Evolutionary conservation across 2,797 vertebrate genomes (phyloP), one percentile per base, ranked within the genome.

Genomic region (Distichodus sexfasciatus): DNA sequence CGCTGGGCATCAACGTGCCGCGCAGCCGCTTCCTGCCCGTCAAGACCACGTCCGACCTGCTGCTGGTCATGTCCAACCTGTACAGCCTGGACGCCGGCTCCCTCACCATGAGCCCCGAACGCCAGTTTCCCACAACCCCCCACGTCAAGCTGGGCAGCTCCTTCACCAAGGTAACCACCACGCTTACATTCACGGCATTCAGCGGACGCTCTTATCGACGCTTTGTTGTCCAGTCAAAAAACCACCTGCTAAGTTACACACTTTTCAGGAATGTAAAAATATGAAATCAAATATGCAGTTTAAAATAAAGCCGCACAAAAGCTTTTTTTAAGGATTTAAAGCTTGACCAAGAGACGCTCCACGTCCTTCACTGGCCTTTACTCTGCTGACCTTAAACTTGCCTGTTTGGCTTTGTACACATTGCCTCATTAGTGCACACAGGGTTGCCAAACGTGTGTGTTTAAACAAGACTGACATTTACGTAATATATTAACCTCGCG

Each of bases 61-160:
- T 95, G 76, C 90, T 95, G 4, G 94, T 95, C 80, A 94, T 94
- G 94, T 95, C 94, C 0, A 95, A 95, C 72, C 71, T 95, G 70
- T 95, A 95, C 43, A 94, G 92, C 84, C 91, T 94, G 82, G 90
- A 93, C 0, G 94, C 91, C 0, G 94, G 94, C 0, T 94, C 94
- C 40, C 63, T 95, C 66, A 94, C 91, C 0, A 94, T 95, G 93
- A 95, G 93, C 15, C 89, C 92, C 74, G 93, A 93, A 83, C 86
- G 94, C 0, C 94, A 95, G 80, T 95, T 95, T 77, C 92, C 90
- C 59, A 92, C 92, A 21, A 93, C 94, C 36, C 94, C 94, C 47
- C 89, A 95, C 46, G 90, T 94, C 72, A 95, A 95, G 69, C 86
- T 95, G 82, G 94, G 94, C 51, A 94, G 93, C 80, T 94, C 93